Conservation (phyloP, 2,797 vertebrate species). For the Melanotaenia pygmaea region DNA sequence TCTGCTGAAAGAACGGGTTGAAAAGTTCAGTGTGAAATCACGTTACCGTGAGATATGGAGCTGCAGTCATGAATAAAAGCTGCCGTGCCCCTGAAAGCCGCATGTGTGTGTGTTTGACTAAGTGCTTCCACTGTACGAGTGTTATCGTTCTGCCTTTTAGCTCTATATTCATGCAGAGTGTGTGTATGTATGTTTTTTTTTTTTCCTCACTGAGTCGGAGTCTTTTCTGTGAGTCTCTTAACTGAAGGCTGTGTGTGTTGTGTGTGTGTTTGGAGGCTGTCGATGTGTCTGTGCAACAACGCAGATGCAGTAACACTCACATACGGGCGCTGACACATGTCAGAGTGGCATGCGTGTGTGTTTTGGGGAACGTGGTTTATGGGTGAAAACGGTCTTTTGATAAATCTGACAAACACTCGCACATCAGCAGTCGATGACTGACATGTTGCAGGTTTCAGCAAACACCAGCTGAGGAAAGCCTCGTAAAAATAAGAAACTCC, state of each 20-base stretch:
- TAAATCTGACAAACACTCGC: slow-evolving; percentile 22
- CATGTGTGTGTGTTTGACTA: slow-evolving; percentile 35
- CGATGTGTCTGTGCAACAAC: slow-evolving; percentile 9
- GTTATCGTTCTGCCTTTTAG: slow-evolving; percentile 52
- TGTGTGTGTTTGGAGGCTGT: slow-evolving; percentile 14
- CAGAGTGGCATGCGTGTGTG: neutral
- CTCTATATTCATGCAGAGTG: slow-evolving; percentile 41
- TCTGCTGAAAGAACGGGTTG: slow-evolving; percentile 57
- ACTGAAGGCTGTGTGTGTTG: slow-evolving; percentile 25
- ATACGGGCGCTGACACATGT: slow-evolving; percentile 22
- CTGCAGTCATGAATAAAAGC: slow-evolving; percentile 62
- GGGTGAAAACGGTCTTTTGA: slow-evolving; percentile 39
- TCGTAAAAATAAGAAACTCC: neutral
- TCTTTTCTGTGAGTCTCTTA: slow-evolving; percentile 57
- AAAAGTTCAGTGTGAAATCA: slow-evolving; percentile 68
- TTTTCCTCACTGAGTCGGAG: slow-evolving; percentile 23
- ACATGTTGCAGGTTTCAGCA: slow-evolving; percentile 14
- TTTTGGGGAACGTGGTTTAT: neutral
- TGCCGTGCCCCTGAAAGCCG: slow-evolving; percentile 27
- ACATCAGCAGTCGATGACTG: slow-evolving; percentile 17
- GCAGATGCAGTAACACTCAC: slow-evolving; percentile 45
- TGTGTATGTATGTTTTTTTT: slow-evolving; percentile 29
- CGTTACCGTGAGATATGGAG: slow-evolving; percentile 54
- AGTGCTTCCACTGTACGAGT: slow-evolving; percentile 45
- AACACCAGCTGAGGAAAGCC: neutral